These are phyloP conservation scores for Notothenia coriiceps DNA, from an alignment of 2,113 vertebrate species.

Conservation along the genomic window DNA sequence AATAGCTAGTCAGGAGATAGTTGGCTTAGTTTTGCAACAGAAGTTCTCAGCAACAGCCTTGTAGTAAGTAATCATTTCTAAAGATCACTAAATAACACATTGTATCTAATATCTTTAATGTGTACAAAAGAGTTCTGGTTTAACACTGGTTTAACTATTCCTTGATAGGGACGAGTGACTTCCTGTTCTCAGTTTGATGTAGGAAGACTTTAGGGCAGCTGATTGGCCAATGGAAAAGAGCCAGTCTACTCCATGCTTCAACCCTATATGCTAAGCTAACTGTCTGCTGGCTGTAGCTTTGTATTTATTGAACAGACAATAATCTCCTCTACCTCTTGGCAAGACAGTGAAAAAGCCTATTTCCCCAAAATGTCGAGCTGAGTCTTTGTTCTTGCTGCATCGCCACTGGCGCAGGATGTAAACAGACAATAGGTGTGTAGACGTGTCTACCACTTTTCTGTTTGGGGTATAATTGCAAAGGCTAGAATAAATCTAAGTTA, in stretches of 20 bases:
- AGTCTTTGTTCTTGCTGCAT: neutral
- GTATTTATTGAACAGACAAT: neutral
- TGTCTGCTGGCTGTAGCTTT: neutral
- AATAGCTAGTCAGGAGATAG: neutral
- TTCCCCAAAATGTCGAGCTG: neutral
- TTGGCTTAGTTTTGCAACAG: neutral
- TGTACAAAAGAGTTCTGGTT: neutral
- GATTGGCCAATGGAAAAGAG: neutral
- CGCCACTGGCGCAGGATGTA: conserved; percentile 3
- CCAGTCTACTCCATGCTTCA: neutral
- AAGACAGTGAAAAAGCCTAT: neutral
- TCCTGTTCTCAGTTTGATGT: neutral
- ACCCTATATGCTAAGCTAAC: neutral
- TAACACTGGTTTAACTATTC: neutral
- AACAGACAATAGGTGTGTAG: neutral
- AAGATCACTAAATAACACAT: neutral
- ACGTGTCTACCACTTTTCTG: neutral
- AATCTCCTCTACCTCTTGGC: neutral
- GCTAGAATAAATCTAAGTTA: neutral
- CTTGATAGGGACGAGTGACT: neutral
- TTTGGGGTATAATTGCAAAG: conserved; percentile 17
- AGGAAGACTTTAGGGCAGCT: neutral
- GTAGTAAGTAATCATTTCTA: neutral
- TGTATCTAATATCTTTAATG: neutral
- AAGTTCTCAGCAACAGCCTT: neutral